These are phyloP conservation scores for Orchestes rusci DNA, from an alignment of 2,888 invertebrate species.

Conservation along the genomic window DNA sequence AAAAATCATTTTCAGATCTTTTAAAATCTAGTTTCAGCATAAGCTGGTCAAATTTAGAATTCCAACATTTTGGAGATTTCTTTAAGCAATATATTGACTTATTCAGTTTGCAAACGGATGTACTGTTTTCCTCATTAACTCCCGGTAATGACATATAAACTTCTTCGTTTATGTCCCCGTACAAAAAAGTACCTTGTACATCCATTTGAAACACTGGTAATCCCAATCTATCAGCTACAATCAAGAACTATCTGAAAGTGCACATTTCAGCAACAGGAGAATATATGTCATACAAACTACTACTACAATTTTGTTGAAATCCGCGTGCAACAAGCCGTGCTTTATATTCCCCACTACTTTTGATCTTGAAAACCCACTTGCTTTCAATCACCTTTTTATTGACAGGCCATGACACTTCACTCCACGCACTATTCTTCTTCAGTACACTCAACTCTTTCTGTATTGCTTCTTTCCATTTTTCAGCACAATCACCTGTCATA, in stretches of 20 bases:
- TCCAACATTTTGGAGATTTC: conserved; percentile 27
- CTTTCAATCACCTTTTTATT: neutral
- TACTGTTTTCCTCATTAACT: conserved; percentile 17
- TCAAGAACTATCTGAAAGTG: conserved; percentile 26
- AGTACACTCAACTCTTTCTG: conserved; percentile 7
- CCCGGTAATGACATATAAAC: conserved; percentile 27
- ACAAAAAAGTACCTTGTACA: conserved; percentile 26
- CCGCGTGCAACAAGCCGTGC: conserved; percentile 12
- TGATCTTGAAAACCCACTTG: conserved; percentile 1
- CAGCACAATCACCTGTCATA: conserved; percentile 3
- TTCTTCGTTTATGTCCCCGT: conserved; percentile 27
- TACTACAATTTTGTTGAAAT: conserved; percentile 3
- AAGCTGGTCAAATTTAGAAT: conserved; percentile 13
- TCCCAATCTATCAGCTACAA: conserved; percentile 19
- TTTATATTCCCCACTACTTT: conserved; percentile 13
- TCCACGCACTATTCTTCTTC: neutral
- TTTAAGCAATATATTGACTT: conserved; percentile 28
- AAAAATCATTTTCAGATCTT: conserved; percentile 19
- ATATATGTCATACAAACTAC: conserved; percentile 21
- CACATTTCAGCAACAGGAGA: conserved; percentile 27
- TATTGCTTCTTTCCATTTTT: conserved; percentile 9
- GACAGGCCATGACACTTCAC: neutral
- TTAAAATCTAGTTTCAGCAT: neutral
- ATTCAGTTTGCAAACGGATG: conserved; percentile 25
- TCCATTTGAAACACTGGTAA: conserved; percentile 26